phyloP scores from a whole-genome alignment of 2,888 invertebrate species.

The Sericinus montela region DNA sequence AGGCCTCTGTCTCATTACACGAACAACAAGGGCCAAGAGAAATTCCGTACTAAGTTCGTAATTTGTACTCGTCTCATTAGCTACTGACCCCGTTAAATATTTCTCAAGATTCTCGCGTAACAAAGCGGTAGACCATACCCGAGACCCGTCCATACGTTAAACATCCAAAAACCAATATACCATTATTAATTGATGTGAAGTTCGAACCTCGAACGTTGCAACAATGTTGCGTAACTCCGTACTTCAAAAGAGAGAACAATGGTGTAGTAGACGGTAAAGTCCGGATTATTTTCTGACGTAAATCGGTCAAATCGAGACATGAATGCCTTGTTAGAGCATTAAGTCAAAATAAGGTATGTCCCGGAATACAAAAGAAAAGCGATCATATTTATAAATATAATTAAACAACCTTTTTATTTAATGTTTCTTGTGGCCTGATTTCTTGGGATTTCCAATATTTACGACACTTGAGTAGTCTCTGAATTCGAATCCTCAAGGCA shows the following conservation, averaged over 20 bases:
- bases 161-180: conserved; percentile 42
- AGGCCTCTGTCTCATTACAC: conserved; percentile 9
- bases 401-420: too few relatives aligned
- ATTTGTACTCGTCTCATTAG: conserved; percentile 33
- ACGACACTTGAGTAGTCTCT: too few relatives aligned
- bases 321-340: conserved; percentile 38
- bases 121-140: conserved; percentile 34
- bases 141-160: conserved; percentile 25
- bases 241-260: conserved; percentile 34
- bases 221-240: conserved; percentile 32
- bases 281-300: conserved; percentile 65
- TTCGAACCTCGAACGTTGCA: conserved; percentile 41
- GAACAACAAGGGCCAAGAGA: conserved; percentile 7
- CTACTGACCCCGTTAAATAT: conserved; percentile 36
- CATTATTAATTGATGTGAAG: conserved; percentile 64
- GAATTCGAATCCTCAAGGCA: too few relatives aligned
- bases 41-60: conserved; percentile 23
- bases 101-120: conserved; percentile 42
- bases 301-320: conserved; percentile 51
- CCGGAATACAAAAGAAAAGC: too few relatives aligned
- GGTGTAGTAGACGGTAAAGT: conserved; percentile 39
- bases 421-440: too few relatives aligned
- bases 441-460: too few relatives aligned
- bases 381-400: too few relatives aligned
- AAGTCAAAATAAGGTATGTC: too few relatives aligned